These are phyloP conservation scores for Cheilosia urbana DNA, from an alignment of 2,888 invertebrate genomes.

Conservation along the genomic window DNA sequence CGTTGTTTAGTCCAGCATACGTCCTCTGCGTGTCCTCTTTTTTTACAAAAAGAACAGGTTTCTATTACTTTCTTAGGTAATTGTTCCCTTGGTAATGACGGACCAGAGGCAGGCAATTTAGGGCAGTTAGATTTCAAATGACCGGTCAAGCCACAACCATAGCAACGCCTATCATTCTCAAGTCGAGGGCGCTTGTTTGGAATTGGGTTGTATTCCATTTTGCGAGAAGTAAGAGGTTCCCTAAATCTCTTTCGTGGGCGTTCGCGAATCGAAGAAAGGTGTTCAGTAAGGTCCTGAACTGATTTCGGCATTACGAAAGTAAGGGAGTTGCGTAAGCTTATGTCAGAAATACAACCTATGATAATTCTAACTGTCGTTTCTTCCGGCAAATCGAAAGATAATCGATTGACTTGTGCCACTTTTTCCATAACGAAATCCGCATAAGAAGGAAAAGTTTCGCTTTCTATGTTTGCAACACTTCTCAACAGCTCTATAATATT, in stretches of 20 bases:
- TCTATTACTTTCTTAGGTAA: neutral
- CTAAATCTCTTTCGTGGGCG: slow-evolving; percentile 9
- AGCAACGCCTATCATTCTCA: slow-evolving; percentile 26
- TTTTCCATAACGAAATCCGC: slow-evolving; percentile 37
- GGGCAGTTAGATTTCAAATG: slow-evolving; percentile 24
- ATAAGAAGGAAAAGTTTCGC: slow-evolving; percentile 14
- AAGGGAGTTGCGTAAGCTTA: slow-evolving; percentile 18
- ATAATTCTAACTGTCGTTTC: slow-evolving; percentile 17
- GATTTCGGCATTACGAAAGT: slow-evolving; percentile 42
- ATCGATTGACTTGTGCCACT: slow-evolving; percentile 22
- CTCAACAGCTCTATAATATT: too few relatives aligned
- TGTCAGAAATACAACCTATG: slow-evolving; percentile 38
- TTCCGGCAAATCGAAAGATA: slow-evolving; percentile 22
- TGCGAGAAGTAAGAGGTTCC: neutral
- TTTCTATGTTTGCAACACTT: slow-evolving; percentile 25
- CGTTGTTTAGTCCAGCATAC: too few relatives aligned
- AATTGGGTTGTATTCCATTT: neutral
- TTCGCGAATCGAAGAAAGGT: slow-evolving; percentile 24
- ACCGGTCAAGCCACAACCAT: slow-evolving; percentile 6
- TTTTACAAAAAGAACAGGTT: too few relatives aligned
- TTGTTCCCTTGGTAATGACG: neutral
- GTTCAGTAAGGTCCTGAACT: slow-evolving; percentile 26
- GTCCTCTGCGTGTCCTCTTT: too few relatives aligned
- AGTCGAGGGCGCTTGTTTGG: slow-evolving; percentile 11
- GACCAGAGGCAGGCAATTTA: neutral